A percentile compares a stretch with the other conserved stretches of the same genome.
phyloP scores from a whole-genome alignment of 2,888 invertebrate genomes.

The Nycteola revayana region DNA sequence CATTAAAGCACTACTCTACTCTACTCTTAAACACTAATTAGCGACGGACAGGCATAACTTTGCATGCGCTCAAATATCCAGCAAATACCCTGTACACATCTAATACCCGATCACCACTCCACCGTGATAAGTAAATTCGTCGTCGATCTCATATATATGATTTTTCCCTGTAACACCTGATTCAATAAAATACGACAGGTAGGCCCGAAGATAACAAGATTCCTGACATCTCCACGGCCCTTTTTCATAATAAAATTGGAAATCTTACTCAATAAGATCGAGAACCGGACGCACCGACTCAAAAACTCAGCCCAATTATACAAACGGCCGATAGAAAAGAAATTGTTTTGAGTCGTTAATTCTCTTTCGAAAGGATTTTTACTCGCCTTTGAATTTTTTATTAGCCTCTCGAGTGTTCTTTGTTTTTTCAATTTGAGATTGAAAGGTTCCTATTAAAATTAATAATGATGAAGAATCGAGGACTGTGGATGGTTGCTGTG shows the following conservation, averaged over 20 bases:
- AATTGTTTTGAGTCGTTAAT: slow-evolving; percentile 29
- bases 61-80: too few relatives aligned
- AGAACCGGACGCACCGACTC: slow-evolving; percentile 40
- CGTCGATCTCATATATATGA: slow-evolving; percentile 25
- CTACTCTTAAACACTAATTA: too few relatives aligned
- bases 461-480: slow-evolving; percentile 22
- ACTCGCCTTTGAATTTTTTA: slow-evolving; percentile 30
- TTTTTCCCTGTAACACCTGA: slow-evolving; percentile 41
- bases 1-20: too few relatives aligned
- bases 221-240: slow-evolving; percentile 37
- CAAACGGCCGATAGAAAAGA: slow-evolving; percentile 24
- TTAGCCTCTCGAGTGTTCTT: slow-evolving; percentile 25
- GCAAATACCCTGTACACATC: too few relatives aligned
- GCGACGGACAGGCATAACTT: too few relatives aligned
- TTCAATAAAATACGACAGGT: slow-evolving; percentile 44
- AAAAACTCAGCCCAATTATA: slow-evolving; percentile 33
- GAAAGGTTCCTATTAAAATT: slow-evolving; percentile 28
- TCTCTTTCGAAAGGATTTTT: slow-evolving; percentile 31
- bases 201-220: slow-evolving; percentile 43
- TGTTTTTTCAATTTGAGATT: slow-evolving; percentile 23
- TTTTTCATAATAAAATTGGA: slow-evolving; percentile 54
- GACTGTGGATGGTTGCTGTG: slow-evolving; percentile 6
- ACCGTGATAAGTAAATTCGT: slow-evolving; percentile 28
- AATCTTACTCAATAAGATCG: slow-evolving; percentile 31
- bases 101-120: slow-evolving; percentile 10